Percentiles rank a stretch among this genome's conserved stretches.
These are phyloP conservation scores for Julus scanicus DNA, from an alignment of 2,888 invertebrate genomes.

Conservation along the genomic window DNA sequence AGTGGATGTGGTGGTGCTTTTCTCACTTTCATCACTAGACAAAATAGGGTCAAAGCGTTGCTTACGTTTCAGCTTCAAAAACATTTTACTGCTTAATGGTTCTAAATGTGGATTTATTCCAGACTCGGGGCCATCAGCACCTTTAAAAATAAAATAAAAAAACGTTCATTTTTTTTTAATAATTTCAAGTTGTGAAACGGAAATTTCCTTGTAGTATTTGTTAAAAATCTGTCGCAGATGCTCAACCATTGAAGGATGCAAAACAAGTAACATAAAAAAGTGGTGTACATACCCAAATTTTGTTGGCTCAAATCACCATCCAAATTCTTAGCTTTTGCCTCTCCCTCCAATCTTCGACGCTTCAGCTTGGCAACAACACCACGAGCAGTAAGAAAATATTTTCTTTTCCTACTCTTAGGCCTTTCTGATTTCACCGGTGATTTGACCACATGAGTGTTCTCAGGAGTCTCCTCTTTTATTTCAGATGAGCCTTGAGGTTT, in stretches of 20 bases:
- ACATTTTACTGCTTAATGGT: background rate
- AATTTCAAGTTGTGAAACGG: no score
- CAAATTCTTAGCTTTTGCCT: background rate
- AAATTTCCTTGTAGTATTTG: no score
- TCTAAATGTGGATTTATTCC: slow-evolving; percentile 11
- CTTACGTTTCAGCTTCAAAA: slow-evolving; percentile 47
- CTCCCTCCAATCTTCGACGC: slow-evolving; percentile 17
- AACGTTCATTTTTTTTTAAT: background rate
- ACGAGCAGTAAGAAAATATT: slow-evolving; percentile 31
- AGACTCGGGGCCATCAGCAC: background rate
- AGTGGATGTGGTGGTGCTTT: slow-evolving; percentile 40
- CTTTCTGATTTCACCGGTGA: background rate
- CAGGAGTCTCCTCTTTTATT: background rate
- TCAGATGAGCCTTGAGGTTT: slow-evolving; percentile 23
- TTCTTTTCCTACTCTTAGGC: slow-evolving; percentile 31
- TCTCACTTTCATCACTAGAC: slow-evolving; percentile 45
- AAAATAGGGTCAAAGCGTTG: slow-evolving; percentile 15
- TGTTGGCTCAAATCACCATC: background rate
- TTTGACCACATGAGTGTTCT: background rate
- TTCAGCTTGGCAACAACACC: slow-evolving; percentile 41
- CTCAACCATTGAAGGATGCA: no score
- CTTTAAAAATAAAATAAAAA: background rate
- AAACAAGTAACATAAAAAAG: background rate
- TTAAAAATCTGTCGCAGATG: no score
- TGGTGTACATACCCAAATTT: background rate